These are phyloP conservation scores for Gymnocheta viridis DNA, from an alignment of 2,888 invertebrate genomes.

Conservation along the genomic window DNA sequence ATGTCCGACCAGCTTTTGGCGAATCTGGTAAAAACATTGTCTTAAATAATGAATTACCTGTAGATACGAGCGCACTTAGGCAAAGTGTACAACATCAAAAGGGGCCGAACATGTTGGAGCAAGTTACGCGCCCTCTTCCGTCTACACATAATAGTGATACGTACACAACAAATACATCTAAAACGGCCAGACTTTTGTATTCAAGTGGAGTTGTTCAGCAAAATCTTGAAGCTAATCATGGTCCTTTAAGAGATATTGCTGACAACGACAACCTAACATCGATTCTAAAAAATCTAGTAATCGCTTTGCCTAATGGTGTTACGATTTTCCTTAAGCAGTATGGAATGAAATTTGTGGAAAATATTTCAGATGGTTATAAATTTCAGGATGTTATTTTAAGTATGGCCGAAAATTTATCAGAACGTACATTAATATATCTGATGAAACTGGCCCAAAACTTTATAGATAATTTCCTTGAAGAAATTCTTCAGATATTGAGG, in stretches of 20 bases:
- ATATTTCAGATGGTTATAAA: conserved; percentile 70
- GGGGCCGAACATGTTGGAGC: conserved; percentile 75
- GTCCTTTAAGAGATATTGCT: conserved; percentile 6
- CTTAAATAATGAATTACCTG: conserved; percentile 76
- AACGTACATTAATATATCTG: conserved; percentile 57
- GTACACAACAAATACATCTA: neutral
- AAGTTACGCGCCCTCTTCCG: conserved; percentile 75
- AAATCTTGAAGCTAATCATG: conserved; percentile 17
- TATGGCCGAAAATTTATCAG: conserved; percentile 66
- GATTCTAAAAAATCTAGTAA: neutral
- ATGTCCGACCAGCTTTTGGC: conserved; percentile 76
- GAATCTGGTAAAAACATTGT: conserved; percentile 74
- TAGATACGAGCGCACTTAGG: conserved; percentile 74
- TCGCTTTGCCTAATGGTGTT: conserved; percentile 62
- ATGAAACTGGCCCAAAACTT: conserved; percentile 72
- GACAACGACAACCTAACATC: neutral
- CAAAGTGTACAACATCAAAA: conserved; percentile 76
- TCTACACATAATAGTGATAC: conserved; percentile 37
- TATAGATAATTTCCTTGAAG: conserved; percentile 60
- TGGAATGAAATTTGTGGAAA: conserved; percentile 63
- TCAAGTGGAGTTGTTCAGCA: neutral
- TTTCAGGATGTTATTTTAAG: conserved; percentile 70
- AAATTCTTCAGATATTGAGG: conserved; percentile 63
- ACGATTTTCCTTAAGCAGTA: conserved; percentile 40
- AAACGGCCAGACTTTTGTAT: conserved; percentile 20